Evolutionary conservation across 2,113 vertebrate genomes (phyloP).

Genomic region (Machaerirhynchus nigripectus): DNA sequence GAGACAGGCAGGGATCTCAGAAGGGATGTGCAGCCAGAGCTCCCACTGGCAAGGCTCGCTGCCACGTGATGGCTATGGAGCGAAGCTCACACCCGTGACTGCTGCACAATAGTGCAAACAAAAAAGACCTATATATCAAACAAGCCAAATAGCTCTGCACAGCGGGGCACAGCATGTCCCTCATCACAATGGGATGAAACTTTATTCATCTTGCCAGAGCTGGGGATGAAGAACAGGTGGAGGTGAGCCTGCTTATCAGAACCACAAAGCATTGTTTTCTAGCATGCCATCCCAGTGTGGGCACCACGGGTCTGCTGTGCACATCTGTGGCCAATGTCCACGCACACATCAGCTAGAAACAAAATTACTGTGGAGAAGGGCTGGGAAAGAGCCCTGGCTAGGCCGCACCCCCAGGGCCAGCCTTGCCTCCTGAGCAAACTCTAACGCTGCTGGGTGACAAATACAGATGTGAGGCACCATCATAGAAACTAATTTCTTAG

Average conservation of each 20-base stretch:
- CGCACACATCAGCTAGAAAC: neutral
- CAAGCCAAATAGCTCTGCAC: neutral
- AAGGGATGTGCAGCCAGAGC: neutral
- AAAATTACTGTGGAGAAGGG: neutral
- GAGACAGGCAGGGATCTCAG: neutral
- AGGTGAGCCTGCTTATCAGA: neutral
- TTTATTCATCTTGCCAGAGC: neutral
- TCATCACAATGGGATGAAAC: neutral
- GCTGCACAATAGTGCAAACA: neutral
- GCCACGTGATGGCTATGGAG: neutral
- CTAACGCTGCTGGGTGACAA: neutral
- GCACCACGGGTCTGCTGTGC: neutral
- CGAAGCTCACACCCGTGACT: neutral
- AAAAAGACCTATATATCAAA: neutral
- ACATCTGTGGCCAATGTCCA: neutral
- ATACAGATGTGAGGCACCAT: fast-evolving
- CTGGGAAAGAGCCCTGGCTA: neutral
- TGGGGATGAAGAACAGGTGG: neutral
- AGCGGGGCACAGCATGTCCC: neutral
- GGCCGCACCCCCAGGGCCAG: neutral
- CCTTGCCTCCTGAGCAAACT: neutral
- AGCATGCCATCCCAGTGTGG: fast-evolving
- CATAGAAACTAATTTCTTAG: neutral
- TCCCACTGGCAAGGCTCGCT: neutral
- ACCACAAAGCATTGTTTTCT: neutral